Conservation (phyloP, 2,888 invertebrate genomes). For the Malacosoma neustria region DNA sequence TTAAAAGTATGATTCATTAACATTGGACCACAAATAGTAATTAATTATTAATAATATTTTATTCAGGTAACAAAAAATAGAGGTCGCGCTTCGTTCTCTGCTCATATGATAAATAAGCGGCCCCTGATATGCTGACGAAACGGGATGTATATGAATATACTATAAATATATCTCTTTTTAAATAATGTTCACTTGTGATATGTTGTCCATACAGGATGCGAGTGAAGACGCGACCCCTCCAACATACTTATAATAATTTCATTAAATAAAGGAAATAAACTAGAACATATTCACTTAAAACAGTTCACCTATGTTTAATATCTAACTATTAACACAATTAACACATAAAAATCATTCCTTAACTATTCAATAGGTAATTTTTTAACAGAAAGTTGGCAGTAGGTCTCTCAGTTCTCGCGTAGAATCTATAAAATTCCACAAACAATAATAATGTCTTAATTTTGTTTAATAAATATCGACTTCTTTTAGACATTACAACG, state of each 20-base stretch:
- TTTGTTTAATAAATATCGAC: slow-evolving; percentile 50
- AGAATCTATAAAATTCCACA: slow-evolving; percentile 34
- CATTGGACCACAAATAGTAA: slow-evolving; percentile 74
- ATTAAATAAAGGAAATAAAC: slow-evolving; percentile 65
- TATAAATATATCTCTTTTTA: slow-evolving; percentile 19
- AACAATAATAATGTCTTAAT: slow-evolving; percentile 35
- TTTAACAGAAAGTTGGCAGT: slow-evolving; percentile 68
- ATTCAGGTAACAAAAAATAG: slow-evolving; percentile 73
- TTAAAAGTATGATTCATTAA: slow-evolving; percentile 69
- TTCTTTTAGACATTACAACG: slow-evolving; percentile 29
- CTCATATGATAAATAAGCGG: slow-evolving; percentile 19
- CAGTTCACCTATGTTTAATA: slow-evolving; percentile 59
- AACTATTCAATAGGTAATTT: slow-evolving; percentile 34
- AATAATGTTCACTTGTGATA: slow-evolving; percentile 37
- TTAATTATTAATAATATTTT: slow-evolving; percentile 68
- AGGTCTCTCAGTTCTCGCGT: slow-evolving; percentile 52
- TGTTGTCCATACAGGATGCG: slow-evolving; percentile 22
- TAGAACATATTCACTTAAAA: slow-evolving; percentile 59
- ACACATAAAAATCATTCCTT: slow-evolving; percentile 59
- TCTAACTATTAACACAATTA: slow-evolving; percentile 64
- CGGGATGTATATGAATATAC: slow-evolving; percentile 22
- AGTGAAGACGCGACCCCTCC: slow-evolving; percentile 32
- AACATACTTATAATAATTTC: slow-evolving; percentile 52
- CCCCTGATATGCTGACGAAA: slow-evolving; percentile 47
- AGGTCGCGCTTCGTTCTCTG: slow-evolving; percentile 34